Base-by-base conservation (phyloP, 1,140 invertebrate species). In the Bradysia coprophila region DNA sequence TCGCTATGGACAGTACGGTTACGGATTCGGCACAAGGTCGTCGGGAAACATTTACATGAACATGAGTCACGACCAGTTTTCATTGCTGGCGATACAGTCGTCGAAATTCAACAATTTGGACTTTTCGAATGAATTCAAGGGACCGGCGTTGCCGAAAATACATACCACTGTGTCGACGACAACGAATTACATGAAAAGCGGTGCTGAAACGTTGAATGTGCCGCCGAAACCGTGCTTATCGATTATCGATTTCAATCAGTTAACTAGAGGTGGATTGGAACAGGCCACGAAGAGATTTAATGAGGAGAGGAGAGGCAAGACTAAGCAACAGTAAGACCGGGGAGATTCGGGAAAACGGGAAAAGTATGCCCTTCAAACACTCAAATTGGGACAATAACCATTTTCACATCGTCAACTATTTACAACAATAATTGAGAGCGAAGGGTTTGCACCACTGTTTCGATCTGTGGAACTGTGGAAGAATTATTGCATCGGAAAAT, bases 181-280 rank as follows among this genome's bases (percentile, higher is more conserved):
- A 44, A 43, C 23, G 28, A 43, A 19, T 43, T 46, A 33, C 21
- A 43, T 11, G 31, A 38, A 23, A 21, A 22, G 42, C 18, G 21
- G 6, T 33, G 42, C 59, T 16, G 51, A 55, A 24, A 48, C 55
- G 4, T 43, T 57, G 38, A 54, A 64, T 42, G 59, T 63, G 28
- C 59, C 65, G 4, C 63, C 63, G 22, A 66, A 71, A 52, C 74
- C 76, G 5, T 69, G 68, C 49, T 65, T 80, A 42, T 72, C 75
- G 18, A 78, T 80, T 48, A 78, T 80, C 50, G 76, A 80, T 64
- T 73, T 80, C 52, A 80, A 79, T 64, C 64, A 73, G 54, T 66
- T 80, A 51, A 75, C 73, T 2, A 60, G 70, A 38, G 69, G 67
- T 28, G 71, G 69, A 43, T 55, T 75, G 22, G 71, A 72, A 32